phyloP scores from a whole-genome alignment of 1,140 invertebrate genomes.

The Neocloeon triangulifer region DNA sequence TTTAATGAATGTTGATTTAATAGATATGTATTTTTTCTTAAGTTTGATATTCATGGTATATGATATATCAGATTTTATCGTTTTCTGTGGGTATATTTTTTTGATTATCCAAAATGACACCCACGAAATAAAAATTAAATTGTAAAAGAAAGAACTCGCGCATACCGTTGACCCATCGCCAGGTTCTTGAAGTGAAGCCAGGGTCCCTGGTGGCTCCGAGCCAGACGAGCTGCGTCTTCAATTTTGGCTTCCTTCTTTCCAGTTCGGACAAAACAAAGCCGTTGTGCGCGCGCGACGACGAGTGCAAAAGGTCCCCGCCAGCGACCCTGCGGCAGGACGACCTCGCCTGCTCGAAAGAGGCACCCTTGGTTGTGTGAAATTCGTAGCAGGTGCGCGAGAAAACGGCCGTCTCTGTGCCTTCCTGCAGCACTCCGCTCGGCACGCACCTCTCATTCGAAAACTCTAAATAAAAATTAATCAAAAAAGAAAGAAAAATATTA shows the following conservation, averaged over 20 bases:
- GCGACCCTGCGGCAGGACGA: constrained; percentile 38
- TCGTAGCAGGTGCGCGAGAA: constrained; percentile 77
- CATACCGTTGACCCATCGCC: constrained; percentile 78
- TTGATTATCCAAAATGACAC: no score
- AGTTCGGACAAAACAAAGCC: constrained; percentile 47
- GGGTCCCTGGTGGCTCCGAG: constrained; percentile 76
- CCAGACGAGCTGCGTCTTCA: constrained; percentile 75
- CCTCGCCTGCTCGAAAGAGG: constrained; percentile 54
- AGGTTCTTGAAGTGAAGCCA: constrained; percentile 52
- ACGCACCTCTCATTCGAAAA: constrained; percentile 61
- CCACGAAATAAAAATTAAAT: no score
- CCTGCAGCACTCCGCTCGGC: constrained; percentile 36
- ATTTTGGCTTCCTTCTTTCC: constrained; percentile 46
- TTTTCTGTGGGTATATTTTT: no score
- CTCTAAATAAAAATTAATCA: constrained; percentile 26
- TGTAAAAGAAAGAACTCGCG: no score
- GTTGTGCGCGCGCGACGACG: constrained; percentile 44
- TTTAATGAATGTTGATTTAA: no score
- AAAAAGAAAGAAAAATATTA: constrained; percentile 1
- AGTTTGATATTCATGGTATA: no score
- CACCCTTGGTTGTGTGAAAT: constrained; percentile 55
- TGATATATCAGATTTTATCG: no score
- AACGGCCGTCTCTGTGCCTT: constrained; percentile 41
- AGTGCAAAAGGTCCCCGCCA: constrained; percentile 61
- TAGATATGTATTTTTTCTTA: no score